Evolutionary conservation across 2,797 vertebrate species (phyloP).

Genomic region (Acanthurus tractus): DNA sequence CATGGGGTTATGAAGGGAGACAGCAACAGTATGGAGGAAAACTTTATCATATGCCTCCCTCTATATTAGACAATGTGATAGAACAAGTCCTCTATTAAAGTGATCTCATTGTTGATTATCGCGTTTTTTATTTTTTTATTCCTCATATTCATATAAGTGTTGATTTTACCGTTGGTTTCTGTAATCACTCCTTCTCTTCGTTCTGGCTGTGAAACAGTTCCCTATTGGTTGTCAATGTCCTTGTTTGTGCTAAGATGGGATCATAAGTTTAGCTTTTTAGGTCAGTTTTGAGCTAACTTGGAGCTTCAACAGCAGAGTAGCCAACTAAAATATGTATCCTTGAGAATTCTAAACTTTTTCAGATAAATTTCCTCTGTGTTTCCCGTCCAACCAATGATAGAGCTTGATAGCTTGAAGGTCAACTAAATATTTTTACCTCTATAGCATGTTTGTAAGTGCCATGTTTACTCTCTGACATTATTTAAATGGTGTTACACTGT

Average conservation of each 20-base stretch:
- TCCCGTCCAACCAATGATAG: background rate
- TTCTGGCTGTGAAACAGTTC: background rate
- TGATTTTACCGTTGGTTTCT: background rate
- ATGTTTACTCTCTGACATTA: too few relatives aligned
- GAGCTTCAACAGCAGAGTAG: background rate
- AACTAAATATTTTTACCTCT: too few relatives aligned
- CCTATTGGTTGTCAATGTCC: background rate
- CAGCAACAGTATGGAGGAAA: background rate
- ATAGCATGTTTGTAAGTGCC: too few relatives aligned
- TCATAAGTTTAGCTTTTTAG: background rate
- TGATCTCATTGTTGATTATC: background rate
- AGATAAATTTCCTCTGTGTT: background rate
- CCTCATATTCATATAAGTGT: background rate
- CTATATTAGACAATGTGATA: background rate
- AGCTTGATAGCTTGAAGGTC: background rate
- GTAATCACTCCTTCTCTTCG: background rate
- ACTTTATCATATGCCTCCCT: constrained; percentile 12
- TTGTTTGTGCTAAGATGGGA: background rate
- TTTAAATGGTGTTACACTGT: too few relatives aligned
- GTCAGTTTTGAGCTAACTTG: background rate
- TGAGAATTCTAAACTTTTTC: background rate
- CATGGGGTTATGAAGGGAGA: constrained; percentile 32
- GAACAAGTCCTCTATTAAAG: background rate
- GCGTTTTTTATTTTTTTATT: background rate
- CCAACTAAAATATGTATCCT: background rate